Evolutionary conservation across 2,888 invertebrate genomes (phyloP).

Genomic region (Erynnis tages): DNA sequence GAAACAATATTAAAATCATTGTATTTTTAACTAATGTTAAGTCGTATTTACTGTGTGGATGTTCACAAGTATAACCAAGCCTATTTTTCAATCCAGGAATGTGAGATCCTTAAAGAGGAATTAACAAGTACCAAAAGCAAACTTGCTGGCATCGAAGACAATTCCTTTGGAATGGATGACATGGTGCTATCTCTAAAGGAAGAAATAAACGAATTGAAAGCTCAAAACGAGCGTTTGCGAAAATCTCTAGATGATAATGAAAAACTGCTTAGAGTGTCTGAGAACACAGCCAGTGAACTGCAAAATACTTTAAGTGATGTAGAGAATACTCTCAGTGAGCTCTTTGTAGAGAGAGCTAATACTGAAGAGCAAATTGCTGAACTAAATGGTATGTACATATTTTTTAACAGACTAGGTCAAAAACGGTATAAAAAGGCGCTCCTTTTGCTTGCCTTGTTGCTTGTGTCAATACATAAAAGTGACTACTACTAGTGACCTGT

Average conservation of each 20-base stretch:
- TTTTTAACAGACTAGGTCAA: too few species aligned
- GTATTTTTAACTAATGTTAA: too few species aligned
- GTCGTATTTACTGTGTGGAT: too few species aligned
- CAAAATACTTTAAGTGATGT: slow-evolving; percentile 88
- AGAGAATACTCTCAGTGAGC: slow-evolving; percentile 87
- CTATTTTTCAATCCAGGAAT: slow-evolving; percentile 77
- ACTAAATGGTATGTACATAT: slow-evolving; percentile 73
- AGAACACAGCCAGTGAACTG: slow-evolving; percentile 90
- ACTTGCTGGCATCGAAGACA: slow-evolving; percentile 85
- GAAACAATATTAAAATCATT: too few species aligned
- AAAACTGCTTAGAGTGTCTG: slow-evolving; percentile 83
- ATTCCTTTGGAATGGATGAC: slow-evolving; percentile 87
- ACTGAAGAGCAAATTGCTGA: slow-evolving; percentile 76
- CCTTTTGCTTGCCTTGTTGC: too few species aligned
- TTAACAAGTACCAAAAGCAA: slow-evolving; percentile 80
- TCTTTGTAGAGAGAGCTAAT: slow-evolving; percentile 66
- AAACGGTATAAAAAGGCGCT: too few species aligned
- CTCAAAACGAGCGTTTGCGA: slow-evolving; percentile 84
- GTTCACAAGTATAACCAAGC: background rate
- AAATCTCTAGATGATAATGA: slow-evolving; percentile 84
- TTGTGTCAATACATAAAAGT: too few species aligned
- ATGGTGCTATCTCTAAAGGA: slow-evolving; percentile 85
- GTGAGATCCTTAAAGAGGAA: slow-evolving; percentile 84
- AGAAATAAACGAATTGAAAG: slow-evolving; percentile 81
- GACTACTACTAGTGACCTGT: too few species aligned